These are phyloP conservation scores for Pimpla rufipes DNA, from an alignment of 2,888 invertebrate genomes.

Conservation along the genomic window DNA sequence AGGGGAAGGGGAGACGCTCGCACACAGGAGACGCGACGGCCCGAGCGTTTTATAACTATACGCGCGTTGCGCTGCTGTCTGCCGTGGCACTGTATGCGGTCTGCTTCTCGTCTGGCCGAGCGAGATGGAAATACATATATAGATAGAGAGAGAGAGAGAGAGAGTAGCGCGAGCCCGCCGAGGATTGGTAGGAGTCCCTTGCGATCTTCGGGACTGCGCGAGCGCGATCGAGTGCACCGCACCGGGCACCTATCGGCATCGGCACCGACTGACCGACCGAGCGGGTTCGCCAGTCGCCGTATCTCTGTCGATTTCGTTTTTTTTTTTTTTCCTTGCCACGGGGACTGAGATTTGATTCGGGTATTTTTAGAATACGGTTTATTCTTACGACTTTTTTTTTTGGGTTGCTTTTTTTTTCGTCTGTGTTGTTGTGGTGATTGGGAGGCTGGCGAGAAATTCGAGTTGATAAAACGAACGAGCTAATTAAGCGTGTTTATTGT, in stretches of 20 bases:
- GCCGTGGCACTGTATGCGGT: constrained; percentile 44
- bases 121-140: constrained; percentile 18
- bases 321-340: no score
- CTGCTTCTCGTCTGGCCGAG: constrained; percentile 46
- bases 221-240: constrained; percentile 57
- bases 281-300: no score
- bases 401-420: no score
- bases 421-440: no score
- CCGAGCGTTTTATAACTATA: neutral
- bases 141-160: constrained; percentile 24
- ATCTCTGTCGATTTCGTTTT: no score
- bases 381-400: no score
- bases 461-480: no score
- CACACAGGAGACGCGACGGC: constrained; percentile 16
- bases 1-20: neutral
- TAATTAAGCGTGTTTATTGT: no score
- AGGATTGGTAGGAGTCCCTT: constrained; percentile 30
- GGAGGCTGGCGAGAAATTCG: no score
- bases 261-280: constrained; percentile 40
- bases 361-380: no score
- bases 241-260: constrained; percentile 20
- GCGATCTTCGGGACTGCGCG: constrained; percentile 43
- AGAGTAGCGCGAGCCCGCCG: constrained; percentile 3
- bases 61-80: constrained; percentile 12
- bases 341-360: no score